Evolutionary conservation across 2,888 invertebrate genomes (phyloP).

Genomic region (Blera fallax): DNA sequence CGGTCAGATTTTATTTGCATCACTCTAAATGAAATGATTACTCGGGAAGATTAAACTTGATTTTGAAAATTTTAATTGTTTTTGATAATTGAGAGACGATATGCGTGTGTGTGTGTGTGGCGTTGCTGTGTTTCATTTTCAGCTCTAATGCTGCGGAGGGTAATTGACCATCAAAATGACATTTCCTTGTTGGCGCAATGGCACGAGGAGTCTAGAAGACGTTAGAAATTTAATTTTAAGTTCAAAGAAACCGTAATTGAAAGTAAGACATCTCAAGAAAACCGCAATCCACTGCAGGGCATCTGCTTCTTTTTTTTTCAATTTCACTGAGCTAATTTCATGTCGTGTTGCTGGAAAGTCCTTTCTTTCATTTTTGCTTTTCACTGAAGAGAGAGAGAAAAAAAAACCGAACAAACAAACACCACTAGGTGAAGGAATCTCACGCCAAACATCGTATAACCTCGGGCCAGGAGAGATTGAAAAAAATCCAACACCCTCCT

Average conservation of each 20-base stretch:
- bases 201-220: not conserved
- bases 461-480: slow-evolving; percentile 39
- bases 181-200: slow-evolving; percentile 51
- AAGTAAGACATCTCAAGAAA: slow-evolving; percentile 38
- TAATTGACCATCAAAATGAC: slow-evolving; percentile 53
- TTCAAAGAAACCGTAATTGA: slow-evolving; percentile 49
- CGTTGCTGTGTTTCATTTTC: slow-evolving; percentile 40
- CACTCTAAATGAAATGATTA: slow-evolving; percentile 65
- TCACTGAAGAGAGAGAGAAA: not conserved
- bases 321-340: slow-evolving; percentile 58
- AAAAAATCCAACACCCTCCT: slow-evolving; percentile 48
- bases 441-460: slow-evolving; percentile 27
- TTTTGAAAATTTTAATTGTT: slow-evolving; percentile 73
- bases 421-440: slow-evolving; percentile 61
- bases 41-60: slow-evolving; percentile 67
- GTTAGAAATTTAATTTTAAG: slow-evolving; percentile 52
- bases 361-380: slow-evolving; percentile 3
- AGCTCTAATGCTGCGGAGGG: slow-evolving; percentile 19
- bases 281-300: slow-evolving; percentile 65
- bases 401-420: slow-evolving; percentile 50
- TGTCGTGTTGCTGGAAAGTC: slow-evolving; percentile 29
- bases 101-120: not conserved
- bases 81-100: slow-evolving; percentile 66
- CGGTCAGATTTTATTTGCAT: slow-evolving; percentile 32
- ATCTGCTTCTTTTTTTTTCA: too few species aligned